Conservation (phyloP, 2,113 vertebrate species). For the Cricetomys ansorgei region DNA sequence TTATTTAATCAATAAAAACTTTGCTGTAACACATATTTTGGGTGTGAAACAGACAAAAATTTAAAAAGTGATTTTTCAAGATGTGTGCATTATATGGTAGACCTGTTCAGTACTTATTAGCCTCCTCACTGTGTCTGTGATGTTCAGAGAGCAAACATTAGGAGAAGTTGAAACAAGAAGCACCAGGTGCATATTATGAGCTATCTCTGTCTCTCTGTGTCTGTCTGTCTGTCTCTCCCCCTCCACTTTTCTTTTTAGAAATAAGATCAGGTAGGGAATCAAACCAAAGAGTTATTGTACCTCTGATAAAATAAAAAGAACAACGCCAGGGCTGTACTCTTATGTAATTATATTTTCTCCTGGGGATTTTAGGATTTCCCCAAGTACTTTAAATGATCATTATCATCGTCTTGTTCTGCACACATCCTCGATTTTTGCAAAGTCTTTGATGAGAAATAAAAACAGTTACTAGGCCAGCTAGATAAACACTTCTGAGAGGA, state of each 20-base stretch:
- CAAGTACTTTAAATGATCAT: slow-evolving; percentile 69
- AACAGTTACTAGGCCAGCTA: slow-evolving; percentile 57
- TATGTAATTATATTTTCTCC: slow-evolving; percentile 63
- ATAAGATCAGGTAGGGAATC: slow-evolving; percentile 20
- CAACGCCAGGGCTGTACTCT: slow-evolving; percentile 23
- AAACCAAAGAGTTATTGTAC: not conserved
- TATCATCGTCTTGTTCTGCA: slow-evolving; percentile 57
- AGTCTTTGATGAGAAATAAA: slow-evolving; percentile 63
- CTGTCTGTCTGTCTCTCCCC: too few relatives aligned
- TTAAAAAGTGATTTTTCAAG: slow-evolving; percentile 18
- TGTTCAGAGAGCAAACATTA: not conserved
- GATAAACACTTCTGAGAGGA: slow-evolving; percentile 65
- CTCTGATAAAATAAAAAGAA: slow-evolving; percentile 4
- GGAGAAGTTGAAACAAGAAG: not conserved
- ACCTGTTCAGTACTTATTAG: not conserved
- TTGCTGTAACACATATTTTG: not conserved
- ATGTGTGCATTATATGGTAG: not conserved
- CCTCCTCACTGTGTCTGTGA: not conserved
- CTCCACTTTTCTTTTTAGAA: not conserved
- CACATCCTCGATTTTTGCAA: slow-evolving; percentile 36
- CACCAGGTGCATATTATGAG: not conserved
- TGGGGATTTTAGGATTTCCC: slow-evolving; percentile 55
- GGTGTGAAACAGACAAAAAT: not conserved
- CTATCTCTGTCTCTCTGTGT: too few relatives aligned
- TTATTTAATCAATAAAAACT: not conserved